Base-by-base conservation (phyloP, 2,797 vertebrate species). In the Micrastur ruficollis region DNA sequence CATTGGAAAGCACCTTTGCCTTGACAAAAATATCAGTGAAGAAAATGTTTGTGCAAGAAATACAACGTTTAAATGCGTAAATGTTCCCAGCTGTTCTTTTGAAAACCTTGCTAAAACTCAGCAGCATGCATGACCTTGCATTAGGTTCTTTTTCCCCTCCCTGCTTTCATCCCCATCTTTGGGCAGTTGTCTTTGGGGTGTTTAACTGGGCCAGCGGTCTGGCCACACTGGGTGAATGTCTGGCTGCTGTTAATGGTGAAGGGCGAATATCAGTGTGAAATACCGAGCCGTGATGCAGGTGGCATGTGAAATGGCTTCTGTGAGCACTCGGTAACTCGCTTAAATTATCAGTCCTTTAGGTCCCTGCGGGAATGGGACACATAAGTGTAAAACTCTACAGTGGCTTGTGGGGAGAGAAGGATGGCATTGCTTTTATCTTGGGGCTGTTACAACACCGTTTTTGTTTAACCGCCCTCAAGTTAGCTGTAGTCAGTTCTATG, bases 101-200 rank as follows among this genome's bases (percentile, higher is more conserved):
- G 52, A 88, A 83, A 66, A 31, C 56, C 23, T 66, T 22, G 26
- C 61, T 90, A 38, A 59, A 9, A 46, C 68, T 82, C 71, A 31
- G 76, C 71, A 74, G 50, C 16, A 1, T 1, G 18, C 25, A 42
- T n/a, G 59, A 80, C 61, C 52, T 73, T 31, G 13, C 3, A 42
- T 62, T 27, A 65, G 47, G 22, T 70, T 55, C 50, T 36, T 68
- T 81, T 72, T 81, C 42, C 42, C 40, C 40, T 40, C 81, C 1
- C 0, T 13, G 29, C 67, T 46, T 68, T 76, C 1, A 1, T 34
- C 17, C 13, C 72, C 1, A 1, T 5, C 21, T 86, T 15, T 5
- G 36, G 44, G 44, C 0, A 0, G 2, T 31, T 66, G n/a, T 56
- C 25, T 38, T 47, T 11, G 1, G 1, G 49, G 7, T 63, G 17